A percentile compares a stretch with the other conserved stretches of the same genome.
These are phyloP conservation scores for Brevipalpus yothersi DNA, from an alignment of 1,140 invertebrate genomes.

Conservation along the genomic window DNA sequence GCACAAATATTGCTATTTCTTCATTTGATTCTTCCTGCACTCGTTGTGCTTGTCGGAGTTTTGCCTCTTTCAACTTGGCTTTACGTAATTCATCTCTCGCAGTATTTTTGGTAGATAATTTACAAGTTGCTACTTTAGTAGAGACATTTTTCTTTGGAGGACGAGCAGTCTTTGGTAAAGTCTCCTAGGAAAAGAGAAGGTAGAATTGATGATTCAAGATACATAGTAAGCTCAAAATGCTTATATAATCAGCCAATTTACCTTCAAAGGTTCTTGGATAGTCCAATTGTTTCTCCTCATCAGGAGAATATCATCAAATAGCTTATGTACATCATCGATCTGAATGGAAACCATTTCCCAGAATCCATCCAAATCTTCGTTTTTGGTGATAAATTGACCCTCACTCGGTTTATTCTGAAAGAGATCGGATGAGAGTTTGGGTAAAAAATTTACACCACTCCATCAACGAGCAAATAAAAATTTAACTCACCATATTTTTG, in stretches of 20 bases:
- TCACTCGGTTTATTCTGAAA: slow-evolving; percentile 35
- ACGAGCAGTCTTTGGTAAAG: not conserved
- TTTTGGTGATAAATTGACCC: slow-evolving; percentile 61
- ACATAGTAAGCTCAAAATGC: not conserved
- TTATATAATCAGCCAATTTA: not conserved
- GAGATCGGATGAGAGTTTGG: not conserved
- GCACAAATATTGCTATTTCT: not conserved
- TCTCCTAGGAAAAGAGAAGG: not conserved
- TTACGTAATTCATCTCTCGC: not conserved
- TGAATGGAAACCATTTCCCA: slow-evolving; percentile 92
- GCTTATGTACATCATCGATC: slow-evolving; percentile 46
- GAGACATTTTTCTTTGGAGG: not conserved
- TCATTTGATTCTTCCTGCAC: not conserved
- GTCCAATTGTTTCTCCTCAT: slow-evolving; percentile 45
- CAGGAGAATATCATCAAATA: slow-evolving; percentile 46
- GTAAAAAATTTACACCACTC: too few species aligned
- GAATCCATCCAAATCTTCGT: slow-evolving; percentile 70
- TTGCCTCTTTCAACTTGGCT: not conserved
- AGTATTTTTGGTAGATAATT: not conserved
- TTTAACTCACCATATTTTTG: slow-evolving; percentile 43
- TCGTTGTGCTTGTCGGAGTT: not conserved
- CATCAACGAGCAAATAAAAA: not conserved
- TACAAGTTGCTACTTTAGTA: not conserved
- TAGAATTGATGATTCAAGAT: not conserved
- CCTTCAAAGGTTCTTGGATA: not conserved